These are phyloP conservation scores for Cherax quadricarinatus DNA, from an alignment of 1,140 invertebrate species.

Conservation along the genomic window DNA sequence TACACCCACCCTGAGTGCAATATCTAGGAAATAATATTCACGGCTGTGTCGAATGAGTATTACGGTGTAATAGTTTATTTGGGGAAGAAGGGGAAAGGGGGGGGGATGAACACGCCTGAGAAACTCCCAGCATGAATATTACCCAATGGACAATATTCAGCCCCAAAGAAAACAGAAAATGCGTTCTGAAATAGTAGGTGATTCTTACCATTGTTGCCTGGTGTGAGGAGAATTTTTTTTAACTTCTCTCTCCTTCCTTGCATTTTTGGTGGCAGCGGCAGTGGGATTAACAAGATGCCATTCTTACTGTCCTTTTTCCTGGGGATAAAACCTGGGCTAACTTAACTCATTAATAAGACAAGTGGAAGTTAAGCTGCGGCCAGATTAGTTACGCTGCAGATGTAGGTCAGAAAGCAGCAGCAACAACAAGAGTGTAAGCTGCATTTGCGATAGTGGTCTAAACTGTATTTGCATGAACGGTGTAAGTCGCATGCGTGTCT, in stretches of 20 bases:
- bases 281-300: background rate
- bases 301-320: background rate
- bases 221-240: background rate
- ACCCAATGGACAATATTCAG: conserved; percentile 32
- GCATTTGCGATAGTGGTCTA: background rate
- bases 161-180: conserved; percentile 51
- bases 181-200: conserved; percentile 51
- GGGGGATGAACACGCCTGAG: conserved; percentile 27
- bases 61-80: conserved; percentile 72
- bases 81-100: background rate
- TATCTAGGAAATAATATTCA: conserved; percentile 61
- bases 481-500: too few species aligned
- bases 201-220: conserved; percentile 31
- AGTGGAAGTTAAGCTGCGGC: background rate
- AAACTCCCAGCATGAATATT: conserved; percentile 52
- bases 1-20: conserved; percentile 72
- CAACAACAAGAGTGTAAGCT: background rate
- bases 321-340: background rate
- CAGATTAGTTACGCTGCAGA: background rate
- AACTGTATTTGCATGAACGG: too few species aligned
- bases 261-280: background rate
- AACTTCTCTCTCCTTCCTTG: background rate
- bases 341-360: background rate
- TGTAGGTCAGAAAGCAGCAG: background rate
- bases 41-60: conserved; percentile 72